Percentiles rank a stretch among this genome's conserved stretches.
phyloP scores from a whole-genome alignment of 2,888 invertebrate species.

The Drosophila lacicola region DNA sequence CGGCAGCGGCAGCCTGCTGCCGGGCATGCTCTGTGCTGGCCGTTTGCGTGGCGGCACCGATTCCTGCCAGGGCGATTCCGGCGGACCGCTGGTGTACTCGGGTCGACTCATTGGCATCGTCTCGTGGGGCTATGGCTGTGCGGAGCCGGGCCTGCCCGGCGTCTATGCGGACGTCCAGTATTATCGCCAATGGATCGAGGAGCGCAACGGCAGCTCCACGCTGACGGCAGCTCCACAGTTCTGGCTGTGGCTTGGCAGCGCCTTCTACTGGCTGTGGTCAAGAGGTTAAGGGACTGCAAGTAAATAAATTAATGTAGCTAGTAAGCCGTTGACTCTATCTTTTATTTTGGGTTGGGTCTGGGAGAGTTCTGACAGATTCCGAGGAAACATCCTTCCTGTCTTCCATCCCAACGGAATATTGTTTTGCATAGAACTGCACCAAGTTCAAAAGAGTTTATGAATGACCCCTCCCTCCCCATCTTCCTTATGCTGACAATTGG shows the following conservation, averaged over 20 bases:
- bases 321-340: no score
- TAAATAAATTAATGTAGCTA: no score
- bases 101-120: slow-evolving; percentile 79
- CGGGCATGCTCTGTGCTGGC: slow-evolving; percentile 83
- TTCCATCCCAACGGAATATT: no score
- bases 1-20: slow-evolving; percentile 45
- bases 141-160: slow-evolving; percentile 70
- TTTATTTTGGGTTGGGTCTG: no score
- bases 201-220: slow-evolving; percentile 53
- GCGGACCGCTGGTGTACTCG: slow-evolving; percentile 80
- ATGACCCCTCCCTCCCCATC: no score
- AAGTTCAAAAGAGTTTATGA: no score
- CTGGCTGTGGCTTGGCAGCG: slow-evolving; percentile 7
- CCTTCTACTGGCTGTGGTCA: slow-evolving; percentile 8
- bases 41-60: slow-evolving; percentile 78
- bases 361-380: no score
- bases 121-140: slow-evolving; percentile 83
- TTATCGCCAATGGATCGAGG: slow-evolving; percentile 81
- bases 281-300: not conserved
- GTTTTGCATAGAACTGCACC: no score
- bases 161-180: slow-evolving; percentile 81
- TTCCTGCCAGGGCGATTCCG: slow-evolving; percentile 83
- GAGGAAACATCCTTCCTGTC: no score
- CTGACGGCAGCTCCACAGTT: not conserved
- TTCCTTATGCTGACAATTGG: no score